Evolutionary conservation across 2,797 vertebrate species (phyloP), one percentile per base, ranked within the genome.

Genomic region (Eospalax fontanierii): DNA sequence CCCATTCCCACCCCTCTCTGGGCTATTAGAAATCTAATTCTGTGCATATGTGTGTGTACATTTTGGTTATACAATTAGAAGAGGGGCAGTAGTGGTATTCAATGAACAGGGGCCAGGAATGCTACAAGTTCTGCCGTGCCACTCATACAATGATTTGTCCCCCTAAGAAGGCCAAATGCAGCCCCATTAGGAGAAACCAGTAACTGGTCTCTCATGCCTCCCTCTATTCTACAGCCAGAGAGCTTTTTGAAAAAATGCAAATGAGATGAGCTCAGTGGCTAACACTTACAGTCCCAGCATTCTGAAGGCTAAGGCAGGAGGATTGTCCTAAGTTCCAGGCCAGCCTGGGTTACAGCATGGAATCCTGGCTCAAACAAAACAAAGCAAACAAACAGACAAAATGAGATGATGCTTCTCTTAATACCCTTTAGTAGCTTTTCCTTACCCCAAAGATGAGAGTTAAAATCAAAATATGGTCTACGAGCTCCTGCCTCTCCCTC

Each of bases 131-230:
- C 59, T 87, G 66, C 38, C 86, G 35, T 38, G 71, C 9, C 65
- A 79, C 46, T n/a, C 59, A 66, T 40, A 43, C n/a, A 68, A 71
- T 43, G 40, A 81, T 80, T 15, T 76, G 28, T 90, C 35, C 74
- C 38, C 33, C 40, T 46, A 24, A 82, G 92, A 75, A 90, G 14
- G 16, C 21, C 35, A 90, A 85, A 74, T 61, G 43, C 19, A 85
- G 50, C 16, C 24, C 50, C 28, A 70, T 38, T 70, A 82, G 85
- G 83, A 96, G 81, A 97, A 95, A 65, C 12, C 78, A 94, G 50
- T 50, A 87, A 57, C 43, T 85, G 28, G n/a, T 76, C 57, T 74
- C 78, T 61, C 35, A 11, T 38, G 46, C 70, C 24, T 80, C 35
- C 82, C 78, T 95, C 78, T 70, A 82, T 14, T 78, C 5, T 79